Percentiles rank a stretch among this genome's conserved stretches.
phyloP scores from a whole-genome alignment of 2,888 invertebrate species.

The Ametastegia equiseti region DNA sequence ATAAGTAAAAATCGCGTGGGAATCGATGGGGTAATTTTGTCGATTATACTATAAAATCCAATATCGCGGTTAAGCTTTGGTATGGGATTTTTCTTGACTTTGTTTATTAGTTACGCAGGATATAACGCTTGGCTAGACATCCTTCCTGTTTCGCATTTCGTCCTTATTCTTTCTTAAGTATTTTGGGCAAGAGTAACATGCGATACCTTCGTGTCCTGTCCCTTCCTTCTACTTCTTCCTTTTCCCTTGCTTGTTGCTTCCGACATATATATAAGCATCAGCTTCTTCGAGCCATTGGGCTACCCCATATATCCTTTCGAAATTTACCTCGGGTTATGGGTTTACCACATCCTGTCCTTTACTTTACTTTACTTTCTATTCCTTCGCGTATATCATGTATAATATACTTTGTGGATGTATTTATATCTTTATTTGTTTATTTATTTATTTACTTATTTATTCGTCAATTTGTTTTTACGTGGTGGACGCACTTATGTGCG shows the following conservation, averaged over 20 bases:
- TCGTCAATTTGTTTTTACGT: no score
- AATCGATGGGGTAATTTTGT: no score
- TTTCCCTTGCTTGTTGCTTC: background rate
- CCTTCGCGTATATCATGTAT: background rate
- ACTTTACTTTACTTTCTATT: background rate
- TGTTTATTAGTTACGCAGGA: background rate
- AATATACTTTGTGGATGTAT: background rate
- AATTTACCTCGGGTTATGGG: constrained; percentile 3
- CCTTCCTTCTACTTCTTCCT: background rate
- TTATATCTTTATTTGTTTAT: background rate
- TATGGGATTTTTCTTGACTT: background rate
- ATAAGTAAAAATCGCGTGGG: no score
- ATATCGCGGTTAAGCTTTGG: no score
- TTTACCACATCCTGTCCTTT: background rate
- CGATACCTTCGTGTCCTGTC: constrained; percentile 16
- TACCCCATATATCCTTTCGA: background rate
- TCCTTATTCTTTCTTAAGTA: background rate
- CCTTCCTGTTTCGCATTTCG: constrained; percentile 33
- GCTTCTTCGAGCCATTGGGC: background rate
- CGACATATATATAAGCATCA: no score
- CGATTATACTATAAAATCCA: no score
- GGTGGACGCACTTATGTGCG: no score
- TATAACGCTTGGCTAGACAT: constrained; percentile 40
- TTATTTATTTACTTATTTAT: background rate
- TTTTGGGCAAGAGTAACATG: background rate